Base-by-base conservation (phyloP, 1,140 invertebrate genomes). In the Pollicipes pollicipes region DNA sequence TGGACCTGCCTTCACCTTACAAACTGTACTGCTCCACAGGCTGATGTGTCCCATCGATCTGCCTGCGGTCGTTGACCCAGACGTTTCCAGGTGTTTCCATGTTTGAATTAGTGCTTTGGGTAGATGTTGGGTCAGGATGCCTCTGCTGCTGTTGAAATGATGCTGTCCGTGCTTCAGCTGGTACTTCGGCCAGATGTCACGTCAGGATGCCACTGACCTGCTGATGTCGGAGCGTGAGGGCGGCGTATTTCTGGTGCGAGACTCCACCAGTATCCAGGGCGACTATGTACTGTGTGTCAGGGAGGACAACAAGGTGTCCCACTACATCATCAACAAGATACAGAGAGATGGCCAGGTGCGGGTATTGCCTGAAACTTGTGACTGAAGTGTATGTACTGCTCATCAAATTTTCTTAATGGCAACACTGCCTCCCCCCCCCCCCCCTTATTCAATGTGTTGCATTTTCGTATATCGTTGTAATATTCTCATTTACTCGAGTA, bases 311-410 rank as follows among this genome's bases (percentile, higher is more conserved):
- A 94, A 95, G 85, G 93, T 98, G 45, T 95, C 94, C 78, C 95
- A 98, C 83, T 99, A 98, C 79, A 97, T 99, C 75, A 97, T 99
- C 74, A 97, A 98, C 81, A 93, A 91, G 82, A 88, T 90, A 70
- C 86, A 88, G 76, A 84, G 88, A 77, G 84, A 83, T 63, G 87
- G 89, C 75, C 74, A 79, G 70, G 45, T 68, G 74, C 21, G 17
- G 6, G 63, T n/a, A 4, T 16, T 58, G 13, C 13, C 2, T 21
- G 2, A 58, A 6, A 58, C 17, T 58, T 58, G 45, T 21, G 13
- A 2, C 6, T 21, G 13, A 17, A 10, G 6, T 58, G 45, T 24
- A 3, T 58, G 13, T 21, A 58, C 10, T 58, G 17, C 45, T 58
- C 21, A 17, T 58, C 2, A 10, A 58, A 35, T 8, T 17, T 6